phyloP scores from a whole-genome alignment of 2,113 vertebrate genomes.

The Sceloporus tristichus region DNA sequence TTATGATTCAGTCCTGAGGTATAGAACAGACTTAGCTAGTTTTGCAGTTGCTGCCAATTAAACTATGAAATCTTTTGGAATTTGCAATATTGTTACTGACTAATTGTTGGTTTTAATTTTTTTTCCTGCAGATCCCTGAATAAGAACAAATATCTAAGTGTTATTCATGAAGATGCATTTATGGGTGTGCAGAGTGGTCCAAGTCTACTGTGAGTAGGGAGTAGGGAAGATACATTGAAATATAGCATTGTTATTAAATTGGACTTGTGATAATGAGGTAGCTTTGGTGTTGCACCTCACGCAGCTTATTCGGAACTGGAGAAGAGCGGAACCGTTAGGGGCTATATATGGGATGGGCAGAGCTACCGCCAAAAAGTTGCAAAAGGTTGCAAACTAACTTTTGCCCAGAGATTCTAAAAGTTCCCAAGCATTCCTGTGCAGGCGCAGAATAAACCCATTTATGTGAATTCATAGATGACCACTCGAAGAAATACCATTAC shows the following conservation, averaged over 20 bases:
- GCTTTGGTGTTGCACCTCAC: too few relatives aligned
- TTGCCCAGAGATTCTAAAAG: too few relatives aligned
- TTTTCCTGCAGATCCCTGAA: slow-evolving; percentile 88
- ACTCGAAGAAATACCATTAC: too few relatives aligned
- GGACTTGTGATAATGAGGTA: background rate
- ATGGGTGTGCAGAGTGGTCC: slow-evolving; percentile 88
- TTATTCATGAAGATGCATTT: slow-evolving; percentile 89
- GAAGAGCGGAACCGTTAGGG: too few relatives aligned
- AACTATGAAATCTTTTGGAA: background rate
- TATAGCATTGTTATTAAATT: background rate
- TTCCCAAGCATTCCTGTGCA: too few relatives aligned
- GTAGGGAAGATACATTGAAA: slow-evolving; percentile 18
- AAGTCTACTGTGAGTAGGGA: slow-evolving; percentile 89
- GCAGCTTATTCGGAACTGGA: too few relatives aligned
- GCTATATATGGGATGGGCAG: too few relatives aligned
- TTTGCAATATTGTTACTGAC: slow-evolving; percentile 15
- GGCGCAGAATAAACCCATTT: too few relatives aligned
- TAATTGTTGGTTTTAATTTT: background rate
- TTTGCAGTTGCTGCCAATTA: background rate
- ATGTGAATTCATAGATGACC: too few relatives aligned
- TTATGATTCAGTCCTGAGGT: background rate
- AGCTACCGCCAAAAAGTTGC: too few relatives aligned
- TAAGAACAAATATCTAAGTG: slow-evolving; percentile 89
- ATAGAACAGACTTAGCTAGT: too few relatives aligned
- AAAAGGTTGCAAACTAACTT: too few relatives aligned